These are phyloP conservation scores for Limnodromus scolopaceus DNA, from an alignment of 2,797 vertebrate species.

Conservation along the genomic window DNA sequence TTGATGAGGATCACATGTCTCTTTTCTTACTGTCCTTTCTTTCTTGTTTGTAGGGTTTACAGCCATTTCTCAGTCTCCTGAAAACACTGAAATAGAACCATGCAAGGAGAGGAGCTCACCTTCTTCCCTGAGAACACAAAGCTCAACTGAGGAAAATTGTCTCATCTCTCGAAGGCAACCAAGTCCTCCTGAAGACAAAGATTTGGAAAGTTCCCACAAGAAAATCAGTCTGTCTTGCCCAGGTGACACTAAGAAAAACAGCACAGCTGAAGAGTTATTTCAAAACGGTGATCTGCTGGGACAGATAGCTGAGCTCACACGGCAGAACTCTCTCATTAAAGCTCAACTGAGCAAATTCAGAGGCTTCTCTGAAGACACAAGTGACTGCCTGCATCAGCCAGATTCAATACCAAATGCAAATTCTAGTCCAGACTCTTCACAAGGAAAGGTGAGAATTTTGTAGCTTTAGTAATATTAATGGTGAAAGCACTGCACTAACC, in stretches of 20 bases:
- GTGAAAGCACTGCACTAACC: background rate
- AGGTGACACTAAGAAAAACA: background rate
- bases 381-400: constrained; percentile 27
- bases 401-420: background rate
- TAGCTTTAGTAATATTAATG: background rate
- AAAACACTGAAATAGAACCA: constrained; percentile 28
- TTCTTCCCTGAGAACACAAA: constrained; percentile 19
- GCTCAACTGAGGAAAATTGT: constrained; percentile 30
- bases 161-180: constrained; percentile 45
- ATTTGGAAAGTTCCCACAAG: background rate
- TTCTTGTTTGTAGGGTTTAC: constrained; percentile 22
- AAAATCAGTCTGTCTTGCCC: background rate
- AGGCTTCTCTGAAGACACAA: constrained; percentile 28
- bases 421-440: background rate
- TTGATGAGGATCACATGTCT: background rate
- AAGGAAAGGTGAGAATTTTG: constrained; percentile 54
- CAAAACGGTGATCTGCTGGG: constrained; percentile 75
- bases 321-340: constrained; percentile 84
- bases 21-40: background rate
- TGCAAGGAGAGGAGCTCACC: constrained; percentile 48
- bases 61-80: constrained; percentile 45
- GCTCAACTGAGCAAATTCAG: constrained; percentile 78
- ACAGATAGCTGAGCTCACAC: constrained; percentile 83
- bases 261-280: background rate
- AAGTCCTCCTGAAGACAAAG: constrained; percentile 49